Base-by-base conservation (phyloP, 2,888 invertebrate genomes). In the Eupithecia abbreviata region DNA sequence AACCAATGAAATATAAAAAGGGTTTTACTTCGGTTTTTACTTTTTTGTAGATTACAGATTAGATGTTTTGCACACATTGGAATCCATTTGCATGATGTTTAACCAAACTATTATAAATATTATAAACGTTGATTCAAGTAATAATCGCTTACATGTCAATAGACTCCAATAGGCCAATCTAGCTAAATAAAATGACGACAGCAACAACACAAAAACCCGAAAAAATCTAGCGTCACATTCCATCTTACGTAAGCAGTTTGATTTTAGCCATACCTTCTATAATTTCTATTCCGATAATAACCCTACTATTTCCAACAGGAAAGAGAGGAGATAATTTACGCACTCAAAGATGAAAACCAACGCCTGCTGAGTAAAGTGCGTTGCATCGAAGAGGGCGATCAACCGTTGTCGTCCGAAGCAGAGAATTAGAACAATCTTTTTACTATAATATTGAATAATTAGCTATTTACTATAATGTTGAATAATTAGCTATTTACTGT, bases 301-400 rank as follows among this genome's bases (percentile, higher is more conserved):
- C 58, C 18, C 18, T 15, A 30, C 4, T 69, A n/a, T 69, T 67
- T 72, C 18, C 71, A 81, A 73, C 85, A 96, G 96, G 94, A 95
- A 83, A 89, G 93, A 79, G 95, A 96, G 81, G 95, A 92, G 77
- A 88, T 93, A 9, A 95, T 96, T 69, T 84, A 85, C 2, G 91
- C 94, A 18, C 85, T 96, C 77, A 95, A 94, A 82, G 92, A 94
- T 81, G 95, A 95, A 85, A 95, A 95, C 81, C 92, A 93, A 12
- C 90, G 93, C 18, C 85, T 95, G 70, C 87, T 94, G 2, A 85
- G 87, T 2, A 94, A 93, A 84, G 87, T 94, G 13, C 85, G 91
- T 30, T 95, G 95, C 78, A 76, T 86, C 2, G 90, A 91, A 10
- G 87, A 88, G 30, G 74, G 76, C 0, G 83, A 72, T 18, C 68